A percentile compares a stretch with the other conserved stretches of the same genome.
Conservation (phyloP, 2,888 invertebrate genomes). For the Ditylenchus weischeri region DNA sequence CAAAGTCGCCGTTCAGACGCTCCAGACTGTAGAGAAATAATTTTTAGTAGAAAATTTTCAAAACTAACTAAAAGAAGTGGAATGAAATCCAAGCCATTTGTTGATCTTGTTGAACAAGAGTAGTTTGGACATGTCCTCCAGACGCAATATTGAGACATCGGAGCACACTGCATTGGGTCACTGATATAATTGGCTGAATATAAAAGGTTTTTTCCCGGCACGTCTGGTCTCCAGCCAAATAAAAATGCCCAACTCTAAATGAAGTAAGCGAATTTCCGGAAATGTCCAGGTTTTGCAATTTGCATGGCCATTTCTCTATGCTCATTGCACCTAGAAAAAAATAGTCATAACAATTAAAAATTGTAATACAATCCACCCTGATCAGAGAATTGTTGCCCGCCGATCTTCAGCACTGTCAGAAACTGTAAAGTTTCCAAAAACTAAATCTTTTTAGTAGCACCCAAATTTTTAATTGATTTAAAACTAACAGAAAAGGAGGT, state of each 20-base stretch:
- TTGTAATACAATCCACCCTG: conserved; percentile 23
- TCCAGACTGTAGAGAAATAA: conserved; percentile 12
- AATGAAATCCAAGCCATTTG: conserved; percentile 43
- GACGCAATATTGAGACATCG: conserved; percentile 32
- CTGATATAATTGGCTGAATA: conserved; percentile 2
- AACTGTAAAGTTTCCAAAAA: conserved; percentile 36
- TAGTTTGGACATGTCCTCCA: conserved; percentile 3
- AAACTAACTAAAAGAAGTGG: conserved; percentile 38
- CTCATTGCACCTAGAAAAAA: conserved; percentile 24
- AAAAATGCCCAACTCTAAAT: conserved; percentile 31
- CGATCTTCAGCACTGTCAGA: conserved; percentile 37
- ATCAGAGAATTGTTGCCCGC: conserved; percentile 42
- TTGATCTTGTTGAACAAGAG: conserved; percentile 18
- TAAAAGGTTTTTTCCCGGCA: not conserved
- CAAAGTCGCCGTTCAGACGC: conserved; percentile 26
- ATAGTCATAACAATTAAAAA: too few species aligned
- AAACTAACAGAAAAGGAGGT: conserved; percentile 28
- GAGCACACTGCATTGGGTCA: conserved; percentile 39
- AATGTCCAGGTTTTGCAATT: conserved; percentile 44
- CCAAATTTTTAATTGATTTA: too few species aligned
- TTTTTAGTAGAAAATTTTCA: not conserved
- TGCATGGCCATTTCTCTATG: conserved; percentile 42
- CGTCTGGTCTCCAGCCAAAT: too few species aligned
- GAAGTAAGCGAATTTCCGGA: conserved; percentile 37
- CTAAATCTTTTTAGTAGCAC: conserved; percentile 10